These are phyloP conservation scores for Tuta absoluta DNA, from an alignment of 2,888 invertebrate genomes.

Conservation along the genomic window DNA sequence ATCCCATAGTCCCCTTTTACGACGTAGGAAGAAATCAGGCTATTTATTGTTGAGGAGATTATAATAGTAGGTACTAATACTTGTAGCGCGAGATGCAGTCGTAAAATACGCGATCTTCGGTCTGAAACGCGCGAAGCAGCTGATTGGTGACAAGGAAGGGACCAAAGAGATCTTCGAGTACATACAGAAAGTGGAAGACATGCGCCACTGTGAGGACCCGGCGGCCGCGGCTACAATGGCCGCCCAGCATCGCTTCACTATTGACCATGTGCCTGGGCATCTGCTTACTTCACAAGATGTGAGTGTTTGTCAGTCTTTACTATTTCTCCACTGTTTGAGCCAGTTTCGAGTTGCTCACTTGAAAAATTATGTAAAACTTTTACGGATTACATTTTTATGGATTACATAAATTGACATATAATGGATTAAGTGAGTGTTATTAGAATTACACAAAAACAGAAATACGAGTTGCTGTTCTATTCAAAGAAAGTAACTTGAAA, in stretches of 20 bases:
- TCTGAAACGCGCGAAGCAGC: slow-evolving; percentile 70
- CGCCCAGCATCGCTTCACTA: slow-evolving; percentile 75
- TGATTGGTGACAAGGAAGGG: slow-evolving; percentile 61
- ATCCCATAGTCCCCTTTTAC: too few species aligned
- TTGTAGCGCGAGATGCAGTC: slow-evolving; percentile 63
- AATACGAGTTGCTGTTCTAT: too few species aligned
- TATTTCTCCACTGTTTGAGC: too few species aligned
- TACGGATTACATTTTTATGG: too few species aligned
- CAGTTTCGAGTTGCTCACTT: too few species aligned
- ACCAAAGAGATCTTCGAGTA: slow-evolving; percentile 67
- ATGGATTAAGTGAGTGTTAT: too few species aligned
- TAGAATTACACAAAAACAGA: too few species aligned
- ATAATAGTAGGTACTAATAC: too few species aligned
- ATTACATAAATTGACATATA: too few species aligned
- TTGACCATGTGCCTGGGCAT: slow-evolving; percentile 86
- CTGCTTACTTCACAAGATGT: slow-evolving; percentile 84
- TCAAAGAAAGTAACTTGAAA: not conserved
- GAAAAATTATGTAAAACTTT: too few species aligned
- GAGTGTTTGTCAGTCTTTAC: slow-evolving; percentile 40
- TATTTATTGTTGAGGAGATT: too few species aligned
- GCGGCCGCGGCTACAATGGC: slow-evolving; percentile 74
- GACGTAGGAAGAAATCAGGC: too few species aligned
- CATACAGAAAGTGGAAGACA: slow-evolving; percentile 72
- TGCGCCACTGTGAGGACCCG: slow-evolving; percentile 77
- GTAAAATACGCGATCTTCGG: slow-evolving; percentile 80